These are phyloP conservation scores for Thera obeliscata DNA, from an alignment of 2,888 invertebrate species.

Conservation along the genomic window DNA sequence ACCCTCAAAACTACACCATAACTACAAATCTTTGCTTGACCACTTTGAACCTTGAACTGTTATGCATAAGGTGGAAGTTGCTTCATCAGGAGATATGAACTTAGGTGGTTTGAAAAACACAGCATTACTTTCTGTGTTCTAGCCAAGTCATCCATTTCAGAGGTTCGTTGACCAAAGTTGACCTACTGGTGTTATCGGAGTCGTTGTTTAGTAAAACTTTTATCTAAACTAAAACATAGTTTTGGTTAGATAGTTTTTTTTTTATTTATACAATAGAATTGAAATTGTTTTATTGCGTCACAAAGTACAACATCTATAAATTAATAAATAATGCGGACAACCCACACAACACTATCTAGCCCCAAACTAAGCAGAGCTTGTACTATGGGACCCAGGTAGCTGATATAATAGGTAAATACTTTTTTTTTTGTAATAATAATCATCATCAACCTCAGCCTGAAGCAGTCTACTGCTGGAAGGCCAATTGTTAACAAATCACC, in stretches of 20 bases:
- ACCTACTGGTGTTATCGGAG: slow-evolving; percentile 51
- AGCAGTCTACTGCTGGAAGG: no score
- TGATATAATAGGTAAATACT: no score
- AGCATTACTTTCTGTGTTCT: slow-evolving; percentile 55
- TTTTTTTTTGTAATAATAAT: no score
- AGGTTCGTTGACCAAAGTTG: slow-evolving; percentile 54
- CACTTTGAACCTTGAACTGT: slow-evolving; percentile 6
- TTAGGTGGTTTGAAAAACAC: slow-evolving; percentile 13
- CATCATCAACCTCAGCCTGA: no score
- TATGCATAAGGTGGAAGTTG: neutral
- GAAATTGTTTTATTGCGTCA: no score
- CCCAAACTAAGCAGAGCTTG: no score
- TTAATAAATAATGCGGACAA: no score
- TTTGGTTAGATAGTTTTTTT: neutral
- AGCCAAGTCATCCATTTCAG: slow-evolving; percentile 61
- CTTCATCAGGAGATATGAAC: neutral
- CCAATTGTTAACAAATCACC: no score
- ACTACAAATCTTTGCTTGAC: neutral
- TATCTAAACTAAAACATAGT: neutral
- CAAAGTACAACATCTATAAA: no score
- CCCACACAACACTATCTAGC: no score
- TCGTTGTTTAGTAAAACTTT: slow-evolving; percentile 45
- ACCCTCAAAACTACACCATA: slow-evolving; percentile 28
- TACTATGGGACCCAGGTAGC: no score
- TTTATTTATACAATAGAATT: no score